These are phyloP conservation scores for Cataglyphis rosenhaueri DNA, from an alignment of 2,888 invertebrate genomes.

Conservation along the genomic window DNA sequence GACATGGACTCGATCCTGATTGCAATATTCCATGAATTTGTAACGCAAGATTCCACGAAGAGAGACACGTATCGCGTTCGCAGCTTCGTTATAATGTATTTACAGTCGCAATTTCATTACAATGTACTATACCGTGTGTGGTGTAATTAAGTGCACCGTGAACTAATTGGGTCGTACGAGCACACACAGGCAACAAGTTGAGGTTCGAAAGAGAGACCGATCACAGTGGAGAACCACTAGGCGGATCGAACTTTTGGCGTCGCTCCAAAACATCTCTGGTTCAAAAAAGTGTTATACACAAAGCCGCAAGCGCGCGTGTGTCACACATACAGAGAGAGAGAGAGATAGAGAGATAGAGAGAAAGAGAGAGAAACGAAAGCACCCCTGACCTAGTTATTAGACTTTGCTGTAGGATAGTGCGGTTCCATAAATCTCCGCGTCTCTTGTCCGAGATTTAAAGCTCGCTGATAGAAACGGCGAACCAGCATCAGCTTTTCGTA, in stretches of 20 bases:
- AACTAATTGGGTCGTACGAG: slow-evolving; percentile 40
- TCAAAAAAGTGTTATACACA: slow-evolving; percentile 54
- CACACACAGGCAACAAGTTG: slow-evolving; percentile 62
- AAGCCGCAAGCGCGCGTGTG: slow-evolving; percentile 16
- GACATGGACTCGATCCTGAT: neutral
- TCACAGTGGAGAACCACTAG: neutral
- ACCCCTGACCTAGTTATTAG: slow-evolving; percentile 54
- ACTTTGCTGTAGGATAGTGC: slow-evolving; percentile 33
- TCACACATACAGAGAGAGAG: neutral
- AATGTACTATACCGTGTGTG: neutral
- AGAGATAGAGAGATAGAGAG: neutral
- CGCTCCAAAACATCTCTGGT: slow-evolving; percentile 54
- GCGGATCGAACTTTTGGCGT: slow-evolving; percentile 57
- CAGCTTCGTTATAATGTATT: slow-evolving; percentile 7
- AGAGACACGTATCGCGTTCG: neutral
- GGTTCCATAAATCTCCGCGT: slow-evolving; percentile 17
- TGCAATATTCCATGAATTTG: slow-evolving; percentile 4
- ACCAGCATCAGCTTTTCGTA: neutral
- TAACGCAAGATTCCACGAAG: neutral
- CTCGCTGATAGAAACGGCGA: slow-evolving; percentile 1
- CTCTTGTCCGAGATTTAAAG: slow-evolving; percentile 49
- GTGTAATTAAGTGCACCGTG: slow-evolving; percentile 4
- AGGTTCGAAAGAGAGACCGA: slow-evolving; percentile 17
- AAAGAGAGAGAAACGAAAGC: neutral
- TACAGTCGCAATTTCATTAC: slow-evolving; percentile 23